A percentile compares a stretch with the other conserved stretches of the same genome.
Conservation (phyloP, 2,888 invertebrate genomes). For the Coleophora flavipennella region DNA sequence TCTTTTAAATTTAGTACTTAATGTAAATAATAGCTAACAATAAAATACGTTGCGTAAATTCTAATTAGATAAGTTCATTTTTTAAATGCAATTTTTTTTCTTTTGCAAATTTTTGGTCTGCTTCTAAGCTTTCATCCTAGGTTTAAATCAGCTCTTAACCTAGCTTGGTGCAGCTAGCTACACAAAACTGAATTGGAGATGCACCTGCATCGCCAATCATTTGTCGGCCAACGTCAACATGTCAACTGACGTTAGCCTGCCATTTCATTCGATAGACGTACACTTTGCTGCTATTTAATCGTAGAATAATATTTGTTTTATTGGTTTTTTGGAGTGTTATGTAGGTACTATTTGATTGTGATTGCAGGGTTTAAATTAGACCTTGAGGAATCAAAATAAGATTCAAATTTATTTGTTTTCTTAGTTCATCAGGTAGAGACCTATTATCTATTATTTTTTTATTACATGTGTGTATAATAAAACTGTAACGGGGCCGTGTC, state of each 20-base stretch:
- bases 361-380: not conserved
- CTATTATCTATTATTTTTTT: no score
- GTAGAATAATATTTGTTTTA: no score
- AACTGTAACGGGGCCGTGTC: no score
- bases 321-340: not conserved
- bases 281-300: no score
- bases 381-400: no score
- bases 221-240: conserved; percentile 4
- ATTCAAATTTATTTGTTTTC: no score
- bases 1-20: not conserved
- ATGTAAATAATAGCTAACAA: not conserved
- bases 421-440: no score
- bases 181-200: not conserved
- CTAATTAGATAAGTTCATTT: not conserved
- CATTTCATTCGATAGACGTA: no score
- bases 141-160: no score
- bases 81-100: not conserved
- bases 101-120: not conserved
- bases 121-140: no score
- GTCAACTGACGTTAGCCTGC: not conserved
- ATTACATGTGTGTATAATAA: no score
- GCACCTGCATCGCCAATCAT: conserved; percentile 5
- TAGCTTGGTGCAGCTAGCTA: no score
- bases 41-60: not conserved
- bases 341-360: not conserved